Percentiles rank a stretch among this genome's conserved stretches.
Conservation (phyloP, 2,888 invertebrate species). For the Rhaphigaster nebulosa region DNA sequence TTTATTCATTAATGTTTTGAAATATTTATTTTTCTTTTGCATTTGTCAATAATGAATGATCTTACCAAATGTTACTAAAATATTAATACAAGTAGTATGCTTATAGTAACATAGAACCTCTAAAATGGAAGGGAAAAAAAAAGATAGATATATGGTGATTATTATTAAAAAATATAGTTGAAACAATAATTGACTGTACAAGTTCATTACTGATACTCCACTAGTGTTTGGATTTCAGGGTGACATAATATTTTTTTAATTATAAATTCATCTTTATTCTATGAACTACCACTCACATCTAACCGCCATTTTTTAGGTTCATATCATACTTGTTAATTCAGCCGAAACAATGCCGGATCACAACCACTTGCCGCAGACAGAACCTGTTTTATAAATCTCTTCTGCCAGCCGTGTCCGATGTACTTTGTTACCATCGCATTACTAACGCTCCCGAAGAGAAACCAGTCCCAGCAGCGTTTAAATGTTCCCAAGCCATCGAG, state of each 20-base stretch:
- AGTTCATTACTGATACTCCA: neutral
- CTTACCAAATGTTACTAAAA: too few species aligned
- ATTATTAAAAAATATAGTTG: too few species aligned
- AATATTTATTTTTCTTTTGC: too few species aligned
- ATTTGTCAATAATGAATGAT: too few species aligned
- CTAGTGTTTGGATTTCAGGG: neutral
- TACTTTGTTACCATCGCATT: slow-evolving; percentile 31
- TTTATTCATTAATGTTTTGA: too few species aligned
- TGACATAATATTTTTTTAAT: neutral
- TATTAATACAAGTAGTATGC: too few species aligned
- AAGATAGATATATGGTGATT: too few species aligned
- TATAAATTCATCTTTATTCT: neutral
- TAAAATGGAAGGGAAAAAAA: too few species aligned
- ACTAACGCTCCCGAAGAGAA: slow-evolving; percentile 46
- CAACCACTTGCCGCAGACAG: neutral
- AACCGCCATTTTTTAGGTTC: slow-evolving; percentile 23
- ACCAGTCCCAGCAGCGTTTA: neutral
- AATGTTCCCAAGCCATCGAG: neutral
- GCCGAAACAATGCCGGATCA: neutral
- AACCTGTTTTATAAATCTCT: slow-evolving; percentile 30
- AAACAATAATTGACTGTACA: neutral
- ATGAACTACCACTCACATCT: neutral
- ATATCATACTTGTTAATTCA: neutral
- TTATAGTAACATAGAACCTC: too few species aligned
- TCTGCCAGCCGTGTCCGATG: slow-evolving; percentile 32